Base-by-base conservation (phyloP, 2,113 vertebrate genomes). In the Cnemophilus loriae region DNA sequence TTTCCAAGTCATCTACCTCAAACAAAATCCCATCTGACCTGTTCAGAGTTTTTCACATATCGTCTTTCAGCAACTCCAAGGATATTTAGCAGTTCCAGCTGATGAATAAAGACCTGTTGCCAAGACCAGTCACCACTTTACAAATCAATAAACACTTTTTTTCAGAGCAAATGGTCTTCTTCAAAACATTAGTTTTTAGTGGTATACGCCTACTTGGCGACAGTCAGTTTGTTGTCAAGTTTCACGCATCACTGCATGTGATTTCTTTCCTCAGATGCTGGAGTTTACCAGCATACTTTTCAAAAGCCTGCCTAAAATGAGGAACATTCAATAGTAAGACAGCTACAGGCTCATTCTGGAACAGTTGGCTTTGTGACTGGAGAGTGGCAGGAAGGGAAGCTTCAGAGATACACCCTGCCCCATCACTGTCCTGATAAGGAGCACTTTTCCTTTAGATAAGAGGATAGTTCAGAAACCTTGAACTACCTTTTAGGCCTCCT, bases 31-130 rank as follows among this genome's bases (percentile, higher is more conserved):
- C 67, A 85, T 41, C 81, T 69, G 81, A 93, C n/a, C 52, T 53
- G 24, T 24, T 78, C 44, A 27, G 68, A 69, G 21, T 75, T 94
- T 85, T 85, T 93, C 78, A 85, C 23, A 14, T 89, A 63, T 44
- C 11, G 0, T 69, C 84, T 94, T 94, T 93, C 94, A 94, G 44
- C 57, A 82, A 2, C 53, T 90, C 41, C 53, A 71, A 85, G 65
- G 42, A 60, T 75, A 93, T 85, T 95, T 64, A 82, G 74, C 61
- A 89, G 78, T 60, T 93, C n/a, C 74, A 95, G 61, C 70, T 94
- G 82, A 94, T 73, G 87, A 92, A 92, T 56, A 85, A 90, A 79
- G 52, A 82, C 22, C 22, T 63, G 49, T 68, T 95, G 87, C 87
- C 90, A 94, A 87, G 57, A 60, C 49, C 49, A 87, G 61, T 83